Base-by-base conservation (phyloP, 2,797 vertebrate genomes). In the Mallotus villosus region DNA sequence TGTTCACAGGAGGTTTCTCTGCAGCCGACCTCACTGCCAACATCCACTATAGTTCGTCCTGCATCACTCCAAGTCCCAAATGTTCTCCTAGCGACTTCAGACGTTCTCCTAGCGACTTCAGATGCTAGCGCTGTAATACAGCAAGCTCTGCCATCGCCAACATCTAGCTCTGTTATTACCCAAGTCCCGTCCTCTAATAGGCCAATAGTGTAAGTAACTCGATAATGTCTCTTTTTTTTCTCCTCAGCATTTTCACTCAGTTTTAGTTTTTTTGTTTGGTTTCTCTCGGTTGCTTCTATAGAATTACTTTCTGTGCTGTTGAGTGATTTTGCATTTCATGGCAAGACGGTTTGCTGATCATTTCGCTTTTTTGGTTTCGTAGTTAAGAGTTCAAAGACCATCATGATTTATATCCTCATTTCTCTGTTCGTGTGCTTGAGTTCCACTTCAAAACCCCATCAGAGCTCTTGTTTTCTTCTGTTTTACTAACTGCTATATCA, bases 121-220 rank as follows among this genome's bases (percentile, higher is more conserved):
- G 98, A 99, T 80, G 95, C 97, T 84, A 97, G 94, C 94, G 96
- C 98, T 93, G 96, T 99, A 92, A 97, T 98, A 93, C 97, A 98
- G 92, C 97, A 95, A 92, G 96, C 96, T 85, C 94, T 97, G 92
- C 97, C 97, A 85, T 99, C 97, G 88, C 98, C 98, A 92, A 97
- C 97, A 61, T 97, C 98, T 90, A 98, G 96, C 94, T 97, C 97
- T 94, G 98, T 99, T 93, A 99, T 99, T 91, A 98, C 97, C 86
- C 98, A 98, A 90, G 95, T 96, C 88, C 96, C 98, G 62, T 95
- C 97, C 79, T 96, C 96, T 91, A 98, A 96, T 93, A 96, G 97
- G 88, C 95, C 96, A 85, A 95, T 99, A 90, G 96, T 98, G 98
- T 99, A 95, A 98, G 98, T 98, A 92, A 90, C 82, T 88, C 73